Percentiles rank a stretch among this genome's conserved stretches.
Evolutionary conservation across 1,140 invertebrate genomes (phyloP).

Genomic region (Cydia pomonella): DNA sequence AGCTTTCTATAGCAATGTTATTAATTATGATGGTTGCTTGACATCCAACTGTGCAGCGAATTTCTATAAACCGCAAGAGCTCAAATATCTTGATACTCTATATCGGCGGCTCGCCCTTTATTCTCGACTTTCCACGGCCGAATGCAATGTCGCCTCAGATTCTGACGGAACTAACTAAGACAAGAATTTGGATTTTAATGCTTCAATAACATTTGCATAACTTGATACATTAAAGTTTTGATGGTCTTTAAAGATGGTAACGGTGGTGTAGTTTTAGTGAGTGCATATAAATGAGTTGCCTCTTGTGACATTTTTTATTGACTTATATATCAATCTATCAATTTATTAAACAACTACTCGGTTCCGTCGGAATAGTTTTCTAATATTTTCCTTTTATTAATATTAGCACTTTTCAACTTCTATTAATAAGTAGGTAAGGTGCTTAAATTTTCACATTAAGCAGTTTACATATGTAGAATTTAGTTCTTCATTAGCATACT

Average conservation of each 20-base stretch:
- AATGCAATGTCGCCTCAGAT: not conserved
- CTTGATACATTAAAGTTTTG: constrained; percentile 2
- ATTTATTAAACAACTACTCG: not conserved
- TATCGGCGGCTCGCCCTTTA: constrained; percentile 1
- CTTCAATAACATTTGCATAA: constrained; percentile 12
- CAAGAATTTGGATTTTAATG: constrained; percentile 2
- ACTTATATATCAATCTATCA: not conserved
- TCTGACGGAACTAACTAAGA: not conserved
- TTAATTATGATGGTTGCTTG: not conserved
- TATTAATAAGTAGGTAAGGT: no score
- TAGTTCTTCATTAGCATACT: not conserved
- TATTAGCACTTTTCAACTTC: no score
- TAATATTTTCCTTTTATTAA: no score
- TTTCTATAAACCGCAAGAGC: constrained; percentile 6
- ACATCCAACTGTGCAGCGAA: not conserved
- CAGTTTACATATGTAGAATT: no score
- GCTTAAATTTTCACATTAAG: no score
- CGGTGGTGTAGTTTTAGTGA: not conserved
- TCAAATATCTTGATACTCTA: constrained; percentile 18
- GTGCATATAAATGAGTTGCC: not conserved
- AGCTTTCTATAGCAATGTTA: not conserved
- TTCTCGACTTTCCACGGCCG: constrained; percentile 27
- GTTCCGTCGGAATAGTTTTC: no score
- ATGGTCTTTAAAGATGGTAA: not conserved
- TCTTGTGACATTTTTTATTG: not conserved